Evolutionary conservation across 2,888 invertebrate genomes (phyloP), one percentile per base, ranked within the genome.

Genomic region (Tanypteryx hageni): DNA sequence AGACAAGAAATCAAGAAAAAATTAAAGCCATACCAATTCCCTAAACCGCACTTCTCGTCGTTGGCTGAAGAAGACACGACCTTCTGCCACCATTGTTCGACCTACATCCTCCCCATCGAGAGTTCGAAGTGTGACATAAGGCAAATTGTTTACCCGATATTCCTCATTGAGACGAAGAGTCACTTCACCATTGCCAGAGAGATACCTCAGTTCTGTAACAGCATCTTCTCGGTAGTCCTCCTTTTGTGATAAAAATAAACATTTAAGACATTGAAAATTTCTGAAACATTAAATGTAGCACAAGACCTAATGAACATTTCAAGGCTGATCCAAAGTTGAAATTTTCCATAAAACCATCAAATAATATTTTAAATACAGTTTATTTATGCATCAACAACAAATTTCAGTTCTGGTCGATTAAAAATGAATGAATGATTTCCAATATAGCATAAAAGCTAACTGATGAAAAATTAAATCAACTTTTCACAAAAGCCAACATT

Each of bases 71-170:
- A 99, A 95, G 83, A 99, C 96, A 93, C 97, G 96, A 1, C 99
- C 99, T 93, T 99, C 98, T 93, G 97, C 96, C 93, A 99, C 97
- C 93, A 99, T 96, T 93, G 96, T 96, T 95, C 98, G 97, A 86
- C 96, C 97, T 93, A 98, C 95, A 94, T 98, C 98, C 64, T 96
- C 96, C 93, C 97, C 96, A 4, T 91, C 92, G 93, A 96, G 96
- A 89, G 31, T 89, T 89, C 89, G 64, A 27, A 89, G 89, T 13
- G 95, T 95, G 22, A 95, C 96, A 93, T 94, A 94, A 82, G 93
- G 93, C 31, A 94, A 9, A 44, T 94, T 94, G 93, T 96, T 96
- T 27, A 95, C 95, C 93, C 97, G 97, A 94, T 97, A 97, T 95
- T 99, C 99, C 64, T 98, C 96, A 94, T 99, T 99, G 93, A 99